These are phyloP conservation scores for Euleptes europaea DNA, from an alignment of 2,113 vertebrate species.

Conservation along the genomic window DNA sequence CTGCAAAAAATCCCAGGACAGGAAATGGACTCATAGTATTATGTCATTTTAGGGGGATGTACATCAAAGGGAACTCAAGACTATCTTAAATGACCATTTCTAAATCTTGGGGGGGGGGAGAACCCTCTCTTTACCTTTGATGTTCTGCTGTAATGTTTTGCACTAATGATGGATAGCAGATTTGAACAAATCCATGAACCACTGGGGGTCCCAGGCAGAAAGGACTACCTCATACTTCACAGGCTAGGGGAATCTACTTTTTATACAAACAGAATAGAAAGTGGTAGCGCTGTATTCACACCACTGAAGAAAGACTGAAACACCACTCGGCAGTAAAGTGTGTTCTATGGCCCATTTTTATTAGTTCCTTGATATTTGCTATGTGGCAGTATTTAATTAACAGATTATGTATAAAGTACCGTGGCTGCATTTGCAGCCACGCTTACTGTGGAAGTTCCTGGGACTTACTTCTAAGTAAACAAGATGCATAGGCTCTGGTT, in stretches of 20 bases:
- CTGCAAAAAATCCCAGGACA: constrained; percentile 59
- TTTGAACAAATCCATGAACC: background rate
- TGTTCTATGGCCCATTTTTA: background rate
- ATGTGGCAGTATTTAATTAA: background rate
- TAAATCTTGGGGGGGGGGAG: constrained; percentile 26
- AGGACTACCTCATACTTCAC: background rate
- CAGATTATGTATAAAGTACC: too few relatives aligned
- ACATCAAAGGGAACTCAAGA: constrained; percentile 40
- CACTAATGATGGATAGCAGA: background rate
- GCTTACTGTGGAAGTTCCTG: background rate
- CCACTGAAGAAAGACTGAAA: background rate
- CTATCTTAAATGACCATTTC: constrained; percentile 52
- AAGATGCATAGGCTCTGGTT: background rate
- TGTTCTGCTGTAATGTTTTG: constrained; percentile 4
- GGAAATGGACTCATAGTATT: constrained; percentile 61
- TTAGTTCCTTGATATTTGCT: background rate
- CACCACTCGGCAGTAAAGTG: accelerated
- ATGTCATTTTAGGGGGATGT: constrained; percentile 59
- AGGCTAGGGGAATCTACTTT: background rate
- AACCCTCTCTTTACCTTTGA: constrained; percentile 55
- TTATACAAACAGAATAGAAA: background rate
- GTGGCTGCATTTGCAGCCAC: background rate
- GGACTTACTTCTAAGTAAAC: background rate
- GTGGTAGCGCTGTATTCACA: background rate
- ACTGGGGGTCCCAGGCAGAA: background rate